These are phyloP conservation scores for Radopholus similis DNA, from an alignment of 1,140 invertebrate genomes.

Conservation along the genomic window DNA sequence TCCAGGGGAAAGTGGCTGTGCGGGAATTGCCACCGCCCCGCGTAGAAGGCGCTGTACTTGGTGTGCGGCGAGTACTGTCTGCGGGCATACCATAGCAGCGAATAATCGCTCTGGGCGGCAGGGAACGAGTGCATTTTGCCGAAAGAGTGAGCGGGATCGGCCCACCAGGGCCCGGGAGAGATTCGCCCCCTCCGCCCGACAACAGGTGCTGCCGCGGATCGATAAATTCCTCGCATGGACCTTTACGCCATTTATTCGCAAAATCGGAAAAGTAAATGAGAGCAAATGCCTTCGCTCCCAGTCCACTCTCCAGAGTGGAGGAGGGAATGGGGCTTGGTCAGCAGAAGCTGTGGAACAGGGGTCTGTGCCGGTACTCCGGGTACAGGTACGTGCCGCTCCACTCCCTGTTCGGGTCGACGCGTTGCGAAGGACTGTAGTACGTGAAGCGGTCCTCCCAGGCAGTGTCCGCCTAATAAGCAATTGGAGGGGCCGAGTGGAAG, in stretches of 20 bases:
- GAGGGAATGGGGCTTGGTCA: neutral
- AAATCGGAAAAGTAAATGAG: neutral
- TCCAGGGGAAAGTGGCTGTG: slow-evolving; percentile 10
- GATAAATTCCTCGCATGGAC: neutral
- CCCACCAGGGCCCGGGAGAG: too few species aligned
- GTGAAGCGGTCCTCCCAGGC: slow-evolving; percentile 11
- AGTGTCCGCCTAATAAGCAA: neutral
- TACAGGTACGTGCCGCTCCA: neutral
- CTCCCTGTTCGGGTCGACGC: neutral
- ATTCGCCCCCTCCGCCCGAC: neutral
- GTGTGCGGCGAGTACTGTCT: neutral
- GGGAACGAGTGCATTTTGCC: neutral
- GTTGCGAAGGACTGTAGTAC: slow-evolving; percentile 13
- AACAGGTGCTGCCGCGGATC: neutral
- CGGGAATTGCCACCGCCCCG: neutral
- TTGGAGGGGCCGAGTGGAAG: neutral
- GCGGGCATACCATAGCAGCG: slow-evolving; percentile 2
- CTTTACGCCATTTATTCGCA: neutral
- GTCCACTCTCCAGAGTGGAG: neutral
- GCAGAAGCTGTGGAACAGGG: neutral
- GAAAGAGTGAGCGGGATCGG: neutral
- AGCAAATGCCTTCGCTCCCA: neutral
- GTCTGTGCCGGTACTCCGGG: slow-evolving; percentile 7
- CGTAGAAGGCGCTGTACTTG: slow-evolving; percentile 17
- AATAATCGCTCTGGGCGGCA: neutral